Evolutionary conservation across 1,140 invertebrate genomes (phyloP), one percentile per base, ranked within the genome.

Genomic region (Leptestheria dahalacensis): DNA sequence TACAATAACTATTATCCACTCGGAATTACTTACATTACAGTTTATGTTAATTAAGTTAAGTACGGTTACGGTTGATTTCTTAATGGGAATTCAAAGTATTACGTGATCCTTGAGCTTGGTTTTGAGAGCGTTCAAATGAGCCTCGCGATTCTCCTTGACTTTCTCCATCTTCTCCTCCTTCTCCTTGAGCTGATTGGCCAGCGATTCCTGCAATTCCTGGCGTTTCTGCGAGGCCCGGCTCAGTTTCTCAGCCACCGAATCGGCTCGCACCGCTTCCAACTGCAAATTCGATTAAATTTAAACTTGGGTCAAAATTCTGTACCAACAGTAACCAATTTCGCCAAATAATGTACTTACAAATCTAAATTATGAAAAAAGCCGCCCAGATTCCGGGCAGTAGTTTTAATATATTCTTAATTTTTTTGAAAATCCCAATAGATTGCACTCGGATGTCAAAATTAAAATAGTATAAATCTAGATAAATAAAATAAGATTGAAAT

Each of bases 81-180:
- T 23, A 2, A 25, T 15, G 49, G 12, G 1, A 6, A 60, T 9
- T 46, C 11, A 24, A 33, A 25, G 59, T 68, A 78, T 74, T 67
- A 79, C 78, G 69, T 81, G 79, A 62, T 86, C 89, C 77, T 91
- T 90, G 61, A 92, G 78, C 68, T 91, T 87, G 56, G 82, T 83
- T 68, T 86, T 88, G 67, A 93, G 72, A 67, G 89, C 88, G 63
- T 80, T 84, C 66, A 94, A 88, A 68, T 88, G 86, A 2, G 84
- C 84, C 70, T 93, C 88, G 64, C 91, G 78, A 66, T 94, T 95
- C 68, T 86, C 88, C 66, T 82, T 83, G 61, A 85, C 83, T 60
- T 78, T 79, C 69, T 91, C 89, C 84, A 95, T 91, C 73, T 92
- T 93, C 51, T 85, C 80, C 68, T 91, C 86, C 48, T 86, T 85